Evolutionary conservation across 2,113 vertebrate genomes (phyloP).

Genomic region (Heloderma charlesbogerti): DNA sequence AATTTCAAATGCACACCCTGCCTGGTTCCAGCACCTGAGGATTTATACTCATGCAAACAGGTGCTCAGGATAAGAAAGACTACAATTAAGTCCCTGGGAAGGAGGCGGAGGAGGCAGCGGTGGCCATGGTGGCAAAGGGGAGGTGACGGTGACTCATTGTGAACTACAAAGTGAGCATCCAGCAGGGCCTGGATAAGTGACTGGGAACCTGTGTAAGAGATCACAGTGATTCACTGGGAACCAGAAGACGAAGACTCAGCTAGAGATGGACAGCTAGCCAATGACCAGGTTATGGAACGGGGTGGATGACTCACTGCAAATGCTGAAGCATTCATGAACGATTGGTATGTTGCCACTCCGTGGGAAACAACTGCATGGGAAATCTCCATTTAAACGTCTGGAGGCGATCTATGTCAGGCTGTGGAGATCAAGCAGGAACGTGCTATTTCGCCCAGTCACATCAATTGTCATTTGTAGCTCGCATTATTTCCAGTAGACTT

Average conservation of each 20-base stretch:
- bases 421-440: not conserved
- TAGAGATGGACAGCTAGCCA: fast-evolving
- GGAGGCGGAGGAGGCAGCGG: not conserved
- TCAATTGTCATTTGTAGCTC: too few species aligned
- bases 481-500: too few species aligned
- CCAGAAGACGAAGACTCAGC: slow-evolving; percentile 15
- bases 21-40: not conserved
- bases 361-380: not conserved
- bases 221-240: slow-evolving; percentile 62
- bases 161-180: not conserved
- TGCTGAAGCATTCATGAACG: not conserved
- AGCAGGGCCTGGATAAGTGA: not conserved
- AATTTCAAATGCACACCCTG: not conserved
- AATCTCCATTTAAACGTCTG: fast-evolving
- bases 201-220: not conserved
- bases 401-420: fast-evolving
- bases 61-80: not conserved
- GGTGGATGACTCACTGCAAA: slow-evolving; percentile 43
- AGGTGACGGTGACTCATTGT: not conserved
- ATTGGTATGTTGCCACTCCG: fast-evolving
- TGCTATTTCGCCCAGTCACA: not conserved
- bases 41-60: not conserved
- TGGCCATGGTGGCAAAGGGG: not conserved
- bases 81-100: not conserved
- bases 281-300: slow-evolving; percentile 43